Evolutionary conservation across 2,797 vertebrate genomes (phyloP), one percentile per base, ranked within the genome.

Genomic region (Luscinia luscinia): DNA sequence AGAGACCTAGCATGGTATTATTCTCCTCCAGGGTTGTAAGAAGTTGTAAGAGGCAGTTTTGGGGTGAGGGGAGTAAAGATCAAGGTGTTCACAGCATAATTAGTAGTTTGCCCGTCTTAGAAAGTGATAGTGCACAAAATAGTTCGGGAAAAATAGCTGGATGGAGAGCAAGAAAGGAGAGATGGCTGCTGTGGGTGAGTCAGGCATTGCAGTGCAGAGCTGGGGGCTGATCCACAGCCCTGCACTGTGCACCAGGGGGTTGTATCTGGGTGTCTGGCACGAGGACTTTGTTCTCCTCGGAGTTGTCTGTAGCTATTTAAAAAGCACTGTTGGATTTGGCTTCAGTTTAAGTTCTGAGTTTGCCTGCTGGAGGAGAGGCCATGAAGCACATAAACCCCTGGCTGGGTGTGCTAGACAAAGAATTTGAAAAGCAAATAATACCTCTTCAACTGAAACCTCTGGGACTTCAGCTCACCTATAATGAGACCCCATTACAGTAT

Each of bases 1-100:
- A 12, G 4, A 30, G 66, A 32, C 45, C 7, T 46, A 75, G 45
- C 24, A 3, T 0, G 0, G 62, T 43, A 12, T 72, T 55, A 16
- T n/a, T 64, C 10, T 58, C 21, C 11, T 49, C 15, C 7, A 2
- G 27, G 0, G 4, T 18, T 46, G 27, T 52, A 11, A 21, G 43
- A 30, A 58, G 27, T 26, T 77, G 11, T 43, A 36, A 41, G 34
- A 64, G 63, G 34, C 13, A 49, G 46, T 76, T 88, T 11, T 30
- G 74, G 54, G 41, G 15, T 45, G 23, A 30, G 23, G 6, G 32
- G 15, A 52, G 36, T 23, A 34, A 77, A 80, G 40, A 38, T 32
- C 14, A 28, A 6, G 0, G 1, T 62, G 62, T 78, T 86, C 9
- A 15, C 36, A 43, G 34, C 14, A 59, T 46, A 15, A 4, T 19